Base-by-base conservation (phyloP, 1,140 invertebrate genomes). In the Arctopsyche grandis region DNA sequence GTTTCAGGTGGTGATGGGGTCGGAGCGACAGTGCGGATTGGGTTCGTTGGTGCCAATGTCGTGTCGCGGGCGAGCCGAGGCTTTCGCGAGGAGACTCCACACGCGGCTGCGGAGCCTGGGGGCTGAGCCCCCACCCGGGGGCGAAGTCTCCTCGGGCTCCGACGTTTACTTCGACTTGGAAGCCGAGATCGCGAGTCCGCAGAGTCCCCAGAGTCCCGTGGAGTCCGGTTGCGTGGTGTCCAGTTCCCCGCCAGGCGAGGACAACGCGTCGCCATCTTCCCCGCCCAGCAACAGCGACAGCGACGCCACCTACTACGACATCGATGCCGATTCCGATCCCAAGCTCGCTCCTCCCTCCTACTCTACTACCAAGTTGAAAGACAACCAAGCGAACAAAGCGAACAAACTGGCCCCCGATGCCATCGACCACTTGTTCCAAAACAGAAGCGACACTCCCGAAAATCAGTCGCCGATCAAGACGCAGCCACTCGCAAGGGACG, bases 1-100 rank as follows among this genome's bases (percentile, higher is more conserved):
- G 29, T 83, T 88, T 76, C 86, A 89, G 88, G 88, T 86, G 86
- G 87, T 88, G 86, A 88, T 89, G 87, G 88, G 84, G 84, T 86
- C 87, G 82, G 87, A 88, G 84, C 85, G 85, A 77, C 87, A 88
- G 86, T 89, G 88, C 84, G 87, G 88, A 69, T 84, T 89, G 81
- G 86, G 87, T 78, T 88, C 88, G 74, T 84, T 89, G 76, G 83
- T 89, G 84, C 88, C 88, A 79, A 93, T 93, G 89, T 94, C 93
- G 85, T 95, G 94, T 85, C 90, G 93, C 58, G 92, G 92, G 38
- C 89, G 93, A 74, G 94, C 94, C 16, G 94, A 94, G 84, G 93
- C 93, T 52, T 94, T 95, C 84, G 94, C 94, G 66, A 88, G 93
- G 77, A 91, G 92, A 83, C 88, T 95, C 74, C 93, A 94, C 82